Evolutionary conservation across 2,113 vertebrate species (phyloP), one percentile per base, ranked within the genome.

Genomic region (Strigops habroptila): DNA sequence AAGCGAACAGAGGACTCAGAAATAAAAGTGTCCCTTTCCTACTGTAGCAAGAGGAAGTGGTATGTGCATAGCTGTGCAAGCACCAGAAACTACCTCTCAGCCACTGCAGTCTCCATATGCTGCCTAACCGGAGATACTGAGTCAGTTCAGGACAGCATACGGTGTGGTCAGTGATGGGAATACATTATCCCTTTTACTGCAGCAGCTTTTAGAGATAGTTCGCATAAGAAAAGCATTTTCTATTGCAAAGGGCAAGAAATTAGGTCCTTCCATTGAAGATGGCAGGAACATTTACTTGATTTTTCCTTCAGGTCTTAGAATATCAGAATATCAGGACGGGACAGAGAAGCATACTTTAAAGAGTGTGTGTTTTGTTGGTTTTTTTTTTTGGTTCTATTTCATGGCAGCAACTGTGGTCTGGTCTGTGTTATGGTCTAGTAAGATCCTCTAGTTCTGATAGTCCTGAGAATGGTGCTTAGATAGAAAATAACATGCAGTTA

Each of bases 181-280:
- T 65, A n/a, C 5, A 3, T 76, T 49, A 2, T 22, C 18, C 53
- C 9, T 79, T 65, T 39, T 51, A 25, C 21, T 28, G 24, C 5
- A 9, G 30, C 68, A 33, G 7, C 63, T 88, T 53, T 60, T 55
- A 43, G 7, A 48, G 48, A 55, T 12, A 1, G 23, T 75, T 88
- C 0, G 0, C 0, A 0, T 51, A 13, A 85, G 22, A 85, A 77
- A 65, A 69, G 8, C 3, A 1, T 51, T 67, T 88, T 62, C 28
- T 62, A 0, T 89, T 28, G 57, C 8, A 33, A 27, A 73, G 31
- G 17, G 9, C 14, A 62, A 70, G 63, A 94, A 86, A 35, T 71
- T 0, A 71, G 7, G 4, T 30, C 70, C 18, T 67, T 69, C 41
- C 23, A 8, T 68, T 41, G 51, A 55, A 76, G 76, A n/a, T 28